Base-by-base conservation (phyloP, 1,140 invertebrate species). In the Melipona quadrifasciata region DNA sequence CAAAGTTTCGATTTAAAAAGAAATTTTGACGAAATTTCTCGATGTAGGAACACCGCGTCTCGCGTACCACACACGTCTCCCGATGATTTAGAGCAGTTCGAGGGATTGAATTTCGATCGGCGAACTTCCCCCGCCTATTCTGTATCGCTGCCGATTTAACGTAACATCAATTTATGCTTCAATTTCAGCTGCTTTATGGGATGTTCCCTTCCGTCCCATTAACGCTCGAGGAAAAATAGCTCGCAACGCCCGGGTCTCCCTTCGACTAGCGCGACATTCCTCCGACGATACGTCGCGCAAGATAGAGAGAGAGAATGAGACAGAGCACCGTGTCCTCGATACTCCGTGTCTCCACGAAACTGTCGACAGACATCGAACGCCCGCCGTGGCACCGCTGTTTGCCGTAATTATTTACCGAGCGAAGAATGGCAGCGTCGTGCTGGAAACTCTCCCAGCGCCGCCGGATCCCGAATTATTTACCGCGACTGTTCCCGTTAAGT, bases 151-250 rank as follows among this genome's bases (percentile, higher is more conserved):
- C 19, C 1, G 70, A 64, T 31, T 71, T 31, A 64, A 51, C 70
- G 55, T 31, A 31, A 19, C 57, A n/a, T 4, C 57, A 19, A 55
- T 81, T 74, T 74, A 81, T 65, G 80, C 65, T 27, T 12, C 19
- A 34, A 73, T 73, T 74, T 73, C 71, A 64, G 27, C 21, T 12
- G 64, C 47, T 79, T 55, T 79, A 68, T 55, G 51, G 31, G 3
- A 79, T 39, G 70, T 73, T 72, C n/a, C 39, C 68, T 80, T 81
- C 79, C 27, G 0, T 73, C 8, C 57, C 57, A 39, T 81, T 73
- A 58, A 74, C 53, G 14, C n/a, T 53, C 0, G 70, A 65, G 65
- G 70, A 74, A 65, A 55, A 55, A 73, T 73, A 34, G n/a, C 0
- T 6, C 39, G 68, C 39, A 11, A n/a, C 5, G 34, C 19, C 3